Percentiles rank a stretch among this genome's conserved stretches.
Conservation (phyloP, 2,888 invertebrate genomes). For the Emesis furor region DNA sequence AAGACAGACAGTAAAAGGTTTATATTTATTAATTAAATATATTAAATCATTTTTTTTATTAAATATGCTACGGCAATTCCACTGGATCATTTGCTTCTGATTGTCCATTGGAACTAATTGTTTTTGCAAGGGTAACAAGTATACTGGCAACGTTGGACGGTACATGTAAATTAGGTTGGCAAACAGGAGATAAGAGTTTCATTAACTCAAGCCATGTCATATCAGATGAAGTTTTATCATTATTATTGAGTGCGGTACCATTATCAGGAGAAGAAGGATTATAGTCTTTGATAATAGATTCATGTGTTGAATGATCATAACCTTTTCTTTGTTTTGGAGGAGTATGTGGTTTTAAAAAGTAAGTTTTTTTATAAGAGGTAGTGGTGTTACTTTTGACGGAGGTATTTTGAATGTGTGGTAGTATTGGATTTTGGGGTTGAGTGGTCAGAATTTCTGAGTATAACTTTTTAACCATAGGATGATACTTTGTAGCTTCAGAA, state of each 20-base stretch:
- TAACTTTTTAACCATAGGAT: too few relatives aligned
- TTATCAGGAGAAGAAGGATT: not conserved
- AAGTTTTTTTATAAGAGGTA: not conserved
- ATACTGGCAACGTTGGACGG: constrained; percentile 5
- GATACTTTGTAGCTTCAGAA: too few relatives aligned
- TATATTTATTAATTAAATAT: constrained; percentile 40
- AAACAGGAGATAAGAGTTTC: not conserved
- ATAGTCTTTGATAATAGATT: not conserved
- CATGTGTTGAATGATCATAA: not conserved
- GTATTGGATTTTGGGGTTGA: too few relatives aligned
- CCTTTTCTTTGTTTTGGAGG: not conserved
- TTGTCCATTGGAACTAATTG: constrained; percentile 3
- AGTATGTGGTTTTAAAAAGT: not conserved
- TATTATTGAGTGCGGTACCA: not conserved
- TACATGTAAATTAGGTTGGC: not conserved
- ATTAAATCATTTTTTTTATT: not conserved
- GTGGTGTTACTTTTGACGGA: too few relatives aligned
- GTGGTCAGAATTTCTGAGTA: too few relatives aligned
- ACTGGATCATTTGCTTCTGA: not conserved
- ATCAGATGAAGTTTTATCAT: not conserved
- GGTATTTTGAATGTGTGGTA: too few relatives aligned
- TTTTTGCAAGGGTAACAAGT: not conserved
- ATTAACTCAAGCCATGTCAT: constrained; percentile 6
- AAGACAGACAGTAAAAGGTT: constrained; percentile 41
- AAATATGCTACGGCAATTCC: not conserved